phyloP scores from a whole-genome alignment of 1,140 invertebrate genomes.

The Lordiphosa stackelbergi region DNA sequence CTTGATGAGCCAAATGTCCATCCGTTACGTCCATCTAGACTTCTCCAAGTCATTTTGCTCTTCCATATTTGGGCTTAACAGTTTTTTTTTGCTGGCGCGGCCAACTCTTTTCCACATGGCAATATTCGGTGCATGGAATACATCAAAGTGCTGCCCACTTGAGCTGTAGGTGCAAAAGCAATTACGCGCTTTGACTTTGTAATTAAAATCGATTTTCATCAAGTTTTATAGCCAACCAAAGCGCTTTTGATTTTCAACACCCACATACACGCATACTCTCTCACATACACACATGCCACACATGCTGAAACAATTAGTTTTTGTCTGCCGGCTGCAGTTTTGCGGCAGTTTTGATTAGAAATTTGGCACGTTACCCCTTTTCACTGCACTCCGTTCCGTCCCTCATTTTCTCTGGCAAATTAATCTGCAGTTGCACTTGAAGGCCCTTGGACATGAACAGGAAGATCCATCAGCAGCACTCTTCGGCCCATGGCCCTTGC shows the following conservation, averaged over 20 bases:
- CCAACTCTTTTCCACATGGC: too few species aligned
- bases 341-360: slow-evolving; percentile 70
- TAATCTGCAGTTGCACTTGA: slow-evolving; percentile 28
- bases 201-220: slow-evolving; percentile 75
- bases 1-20: too few species aligned
- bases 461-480: too few species aligned
- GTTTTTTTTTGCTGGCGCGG: too few species aligned
- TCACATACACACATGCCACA: slow-evolving; percentile 20
- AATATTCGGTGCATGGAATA: slow-evolving; percentile 23
- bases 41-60: too few species aligned
- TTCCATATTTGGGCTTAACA: too few species aligned
- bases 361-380: slow-evolving; percentile 44
- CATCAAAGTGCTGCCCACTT: slow-evolving; percentile 56
- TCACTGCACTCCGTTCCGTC: too few species aligned
- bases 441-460: not conserved
- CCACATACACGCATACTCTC: not conserved
- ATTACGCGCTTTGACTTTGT: slow-evolving; percentile 73
- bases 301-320: slow-evolving; percentile 57
- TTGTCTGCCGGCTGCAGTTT: slow-evolving; percentile 55
- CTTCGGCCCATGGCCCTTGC: too few species aligned
- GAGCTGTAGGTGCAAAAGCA: slow-evolving; percentile 68
- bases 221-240: slow-evolving; percentile 58
- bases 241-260: slow-evolving; percentile 50
- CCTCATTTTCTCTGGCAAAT: slow-evolving; percentile 28
- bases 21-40: too few species aligned